These are phyloP conservation scores for Casuarius casuarius DNA, from an alignment of 2,113 vertebrate species.

Conservation along the genomic window DNA sequence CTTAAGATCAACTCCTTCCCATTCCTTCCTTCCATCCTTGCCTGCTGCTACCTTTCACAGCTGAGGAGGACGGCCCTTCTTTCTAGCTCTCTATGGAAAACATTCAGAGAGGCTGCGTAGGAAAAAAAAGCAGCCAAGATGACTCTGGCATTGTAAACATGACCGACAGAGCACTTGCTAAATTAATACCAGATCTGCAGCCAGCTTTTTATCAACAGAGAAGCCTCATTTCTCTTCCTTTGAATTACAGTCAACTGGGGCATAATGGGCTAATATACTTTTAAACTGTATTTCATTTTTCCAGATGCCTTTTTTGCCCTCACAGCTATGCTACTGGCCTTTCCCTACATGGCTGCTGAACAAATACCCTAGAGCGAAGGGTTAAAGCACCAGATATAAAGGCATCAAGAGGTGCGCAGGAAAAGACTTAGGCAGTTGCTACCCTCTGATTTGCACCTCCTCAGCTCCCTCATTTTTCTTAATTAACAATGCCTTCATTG, in stretches of 20 bases:
- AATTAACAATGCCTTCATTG: constrained; percentile 1
- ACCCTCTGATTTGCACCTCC: neutral
- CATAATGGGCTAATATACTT: neutral
- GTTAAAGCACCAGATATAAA: rapidly evolving
- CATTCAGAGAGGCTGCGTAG: neutral
- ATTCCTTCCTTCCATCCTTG: neutral
- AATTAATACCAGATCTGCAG: neutral
- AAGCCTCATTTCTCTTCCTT: neutral
- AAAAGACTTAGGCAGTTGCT: neutral
- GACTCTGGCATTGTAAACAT: neutral
- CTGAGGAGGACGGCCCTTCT: neutral
- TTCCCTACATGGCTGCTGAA: neutral
- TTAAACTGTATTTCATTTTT: neutral
- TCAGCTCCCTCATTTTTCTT: neutral
- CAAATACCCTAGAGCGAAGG: neutral
- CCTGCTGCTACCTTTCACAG: neutral
- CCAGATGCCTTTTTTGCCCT: neutral
- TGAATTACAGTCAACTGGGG: neutral
- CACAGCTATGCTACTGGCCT: neutral
- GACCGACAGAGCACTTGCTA: neutral
- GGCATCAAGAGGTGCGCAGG: neutral
- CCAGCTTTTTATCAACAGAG: neutral
- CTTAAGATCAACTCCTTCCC: neutral
- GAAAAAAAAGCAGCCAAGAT: neutral
- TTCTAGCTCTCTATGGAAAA: neutral